A percentile compares a stretch with the other conserved stretches of the same genome.
Evolutionary conservation across 2,888 invertebrate genomes (phyloP).

Genomic region (Myathropa florea): DNA sequence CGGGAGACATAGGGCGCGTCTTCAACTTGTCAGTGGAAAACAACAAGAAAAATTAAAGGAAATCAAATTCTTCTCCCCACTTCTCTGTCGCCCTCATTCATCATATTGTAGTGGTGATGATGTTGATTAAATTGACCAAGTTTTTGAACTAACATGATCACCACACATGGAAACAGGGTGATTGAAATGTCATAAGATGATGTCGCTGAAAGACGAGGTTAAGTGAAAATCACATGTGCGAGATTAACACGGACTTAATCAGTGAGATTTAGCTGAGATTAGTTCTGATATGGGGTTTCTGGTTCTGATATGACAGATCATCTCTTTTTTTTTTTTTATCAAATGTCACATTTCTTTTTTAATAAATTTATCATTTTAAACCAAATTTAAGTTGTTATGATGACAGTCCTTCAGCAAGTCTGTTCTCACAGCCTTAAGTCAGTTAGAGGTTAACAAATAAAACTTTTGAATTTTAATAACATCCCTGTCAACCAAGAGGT

Average conservation of each 20-base stretch:
- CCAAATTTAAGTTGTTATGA: neutral
- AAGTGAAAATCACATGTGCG: neutral
- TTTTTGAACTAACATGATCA: constrained; percentile 41
- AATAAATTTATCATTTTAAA: neutral
- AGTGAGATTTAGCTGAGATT: neutral
- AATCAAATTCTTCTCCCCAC: neutral
- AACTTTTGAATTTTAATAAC: neutral
- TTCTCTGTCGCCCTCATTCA: neutral
- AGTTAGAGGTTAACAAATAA: neutral
- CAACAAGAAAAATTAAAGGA: constrained; percentile 8
- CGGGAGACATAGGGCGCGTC: constrained; percentile 67
- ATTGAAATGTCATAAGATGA: neutral
- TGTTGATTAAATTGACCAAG: constrained; percentile 58
- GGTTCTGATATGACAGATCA: neutral
- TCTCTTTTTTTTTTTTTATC: neutral
- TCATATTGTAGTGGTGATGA: constrained; percentile 38
- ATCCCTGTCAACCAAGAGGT: neutral
- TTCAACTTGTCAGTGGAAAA: constrained; percentile 54
- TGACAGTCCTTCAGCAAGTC: neutral
- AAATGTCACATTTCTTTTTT: neutral
- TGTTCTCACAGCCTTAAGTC: neutral
- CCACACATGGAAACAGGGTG: constrained; percentile 52
- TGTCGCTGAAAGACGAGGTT: neutral
- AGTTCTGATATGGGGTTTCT: neutral
- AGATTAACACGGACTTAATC: neutral